These are phyloP conservation scores for Didymodactylos carnosus DNA, from an alignment of 2,888 invertebrate species.

Conservation along the genomic window DNA sequence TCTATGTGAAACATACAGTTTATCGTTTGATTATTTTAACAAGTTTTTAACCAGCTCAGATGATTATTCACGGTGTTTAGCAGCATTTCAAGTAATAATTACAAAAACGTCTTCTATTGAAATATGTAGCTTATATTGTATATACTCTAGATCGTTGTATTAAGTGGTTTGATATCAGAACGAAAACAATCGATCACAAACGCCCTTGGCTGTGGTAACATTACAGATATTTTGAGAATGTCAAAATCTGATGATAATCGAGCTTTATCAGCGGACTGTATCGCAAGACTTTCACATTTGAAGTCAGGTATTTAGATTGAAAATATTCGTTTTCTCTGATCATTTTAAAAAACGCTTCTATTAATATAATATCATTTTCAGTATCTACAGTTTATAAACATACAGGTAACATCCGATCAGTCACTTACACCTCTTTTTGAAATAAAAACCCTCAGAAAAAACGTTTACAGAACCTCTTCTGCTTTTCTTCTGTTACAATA, in stretches of 20 bases:
- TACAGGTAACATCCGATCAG: background rate
- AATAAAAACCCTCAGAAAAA: no score
- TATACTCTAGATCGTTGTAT: constrained; percentile 24
- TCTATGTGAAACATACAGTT: constrained; percentile 28
- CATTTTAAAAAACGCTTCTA: no score
- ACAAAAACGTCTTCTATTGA: no score
- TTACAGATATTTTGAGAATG: constrained; percentile 27
- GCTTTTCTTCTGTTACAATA: no score
- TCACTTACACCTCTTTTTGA: no score
- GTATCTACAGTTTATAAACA: background rate
- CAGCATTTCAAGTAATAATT: constrained; percentile 30
- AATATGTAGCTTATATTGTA: background rate
- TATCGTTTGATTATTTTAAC: constrained; percentile 27
- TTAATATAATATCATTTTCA: background rate
- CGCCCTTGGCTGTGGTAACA: constrained; percentile 30
- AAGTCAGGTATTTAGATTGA: constrained; percentile 23
- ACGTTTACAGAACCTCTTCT: no score
- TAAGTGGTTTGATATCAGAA: constrained; percentile 31
- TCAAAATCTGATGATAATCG: constrained; percentile 23
- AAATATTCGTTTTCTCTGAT: background rate
- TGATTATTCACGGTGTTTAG: constrained; percentile 26
- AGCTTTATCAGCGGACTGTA: constrained; percentile 26
- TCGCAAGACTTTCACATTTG: constrained; percentile 30
- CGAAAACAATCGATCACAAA: constrained; percentile 31
- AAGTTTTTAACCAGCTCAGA: constrained; percentile 28